Conservation (phyloP, 2,797 vertebrate species). For the Staurois parvus region DNA sequence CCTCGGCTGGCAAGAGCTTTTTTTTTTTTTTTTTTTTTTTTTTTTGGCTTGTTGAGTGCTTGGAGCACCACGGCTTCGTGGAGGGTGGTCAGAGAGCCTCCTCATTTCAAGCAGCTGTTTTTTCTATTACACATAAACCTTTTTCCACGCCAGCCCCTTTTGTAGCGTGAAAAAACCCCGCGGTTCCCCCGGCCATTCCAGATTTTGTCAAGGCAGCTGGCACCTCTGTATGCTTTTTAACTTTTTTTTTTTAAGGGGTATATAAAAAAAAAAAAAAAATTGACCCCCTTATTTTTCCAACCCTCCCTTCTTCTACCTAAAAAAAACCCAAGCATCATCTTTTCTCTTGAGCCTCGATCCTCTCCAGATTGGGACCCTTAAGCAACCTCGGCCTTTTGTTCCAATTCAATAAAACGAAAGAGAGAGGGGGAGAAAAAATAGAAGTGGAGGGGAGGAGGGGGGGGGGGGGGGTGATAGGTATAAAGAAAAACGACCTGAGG, state of each 20-base stretch:
- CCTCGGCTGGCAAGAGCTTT: conserved; percentile 17
- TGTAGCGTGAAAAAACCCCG: conserved; percentile 25
- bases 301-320: conserved; percentile 57
- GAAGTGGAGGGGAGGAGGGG: not conserved
- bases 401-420: conserved; percentile 68
- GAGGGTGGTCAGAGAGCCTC: conserved; percentile 48
- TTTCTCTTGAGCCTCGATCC: conserved; percentile 85
- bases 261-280: not conserved
- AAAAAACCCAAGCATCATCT: conserved; percentile 60
- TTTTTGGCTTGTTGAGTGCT: not conserved
- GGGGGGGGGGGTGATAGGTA: conserved; percentile 71
- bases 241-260: conserved; percentile 14
- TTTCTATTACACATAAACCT: conserved; percentile 53
- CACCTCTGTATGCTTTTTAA: conserved; percentile 70
- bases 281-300: conserved; percentile 43
- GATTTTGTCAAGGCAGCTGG: conserved; percentile 69
- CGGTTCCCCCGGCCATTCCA: conserved; percentile 11
- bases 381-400: conserved; percentile 67
- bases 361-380: conserved; percentile 90
- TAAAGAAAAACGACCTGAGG: conserved; percentile 83
- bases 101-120: conserved; percentile 55
- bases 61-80: conserved; percentile 21
- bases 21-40: not conserved
- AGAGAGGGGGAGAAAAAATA: not conserved
- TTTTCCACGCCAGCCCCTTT: conserved; percentile 42